Conservation (phyloP, 2,888 invertebrate genomes). For the Mechanitis mazaeus region DNA sequence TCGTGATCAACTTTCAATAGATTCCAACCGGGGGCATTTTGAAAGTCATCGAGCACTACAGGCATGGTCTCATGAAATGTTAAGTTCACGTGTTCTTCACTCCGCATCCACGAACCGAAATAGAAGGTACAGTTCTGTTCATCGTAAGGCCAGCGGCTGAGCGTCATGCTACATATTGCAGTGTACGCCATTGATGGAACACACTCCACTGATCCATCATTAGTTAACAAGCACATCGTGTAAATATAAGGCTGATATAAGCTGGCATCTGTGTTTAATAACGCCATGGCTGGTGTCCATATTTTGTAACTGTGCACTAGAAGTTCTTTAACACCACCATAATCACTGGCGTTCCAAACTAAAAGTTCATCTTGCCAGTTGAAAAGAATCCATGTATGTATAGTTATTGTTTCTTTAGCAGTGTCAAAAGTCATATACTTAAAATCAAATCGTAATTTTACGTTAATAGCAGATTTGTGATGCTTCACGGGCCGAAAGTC, state of each 20-base stretch:
- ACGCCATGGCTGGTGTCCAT: constrained; percentile 86
- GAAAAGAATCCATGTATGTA: constrained; percentile 76
- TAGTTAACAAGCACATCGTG: constrained; percentile 71
- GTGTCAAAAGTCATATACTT: constrained; percentile 73
- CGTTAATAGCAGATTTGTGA: constrained; percentile 68
- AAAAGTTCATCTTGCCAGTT: constrained; percentile 81
- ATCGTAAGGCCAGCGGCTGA: constrained; percentile 81
- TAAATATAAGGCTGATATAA: constrained; percentile 53
- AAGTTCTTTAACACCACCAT: constrained; percentile 77
- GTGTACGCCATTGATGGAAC: constrained; percentile 76
- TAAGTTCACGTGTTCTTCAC: constrained; percentile 79
- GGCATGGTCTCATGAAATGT: constrained; percentile 52
- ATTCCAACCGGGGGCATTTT: constrained; percentile 78
- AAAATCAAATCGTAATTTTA: constrained; percentile 73
- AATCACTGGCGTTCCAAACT: constrained; percentile 82
- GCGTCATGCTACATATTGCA: constrained; percentile 76
- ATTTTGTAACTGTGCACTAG: constrained; percentile 81
- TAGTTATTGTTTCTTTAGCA: constrained; percentile 64
- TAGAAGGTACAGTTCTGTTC: constrained; percentile 79
- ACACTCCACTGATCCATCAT: constrained; percentile 78
- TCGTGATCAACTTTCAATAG: constrained; percentile 59
- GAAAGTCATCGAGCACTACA: constrained; percentile 61
- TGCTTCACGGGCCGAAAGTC: constrained; percentile 73
- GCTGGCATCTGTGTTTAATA: constrained; percentile 80
- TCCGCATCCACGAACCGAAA: constrained; percentile 82